Evolutionary conservation across 2,113 vertebrate genomes (phyloP).

Genomic region (Leiothrix lutea): DNA sequence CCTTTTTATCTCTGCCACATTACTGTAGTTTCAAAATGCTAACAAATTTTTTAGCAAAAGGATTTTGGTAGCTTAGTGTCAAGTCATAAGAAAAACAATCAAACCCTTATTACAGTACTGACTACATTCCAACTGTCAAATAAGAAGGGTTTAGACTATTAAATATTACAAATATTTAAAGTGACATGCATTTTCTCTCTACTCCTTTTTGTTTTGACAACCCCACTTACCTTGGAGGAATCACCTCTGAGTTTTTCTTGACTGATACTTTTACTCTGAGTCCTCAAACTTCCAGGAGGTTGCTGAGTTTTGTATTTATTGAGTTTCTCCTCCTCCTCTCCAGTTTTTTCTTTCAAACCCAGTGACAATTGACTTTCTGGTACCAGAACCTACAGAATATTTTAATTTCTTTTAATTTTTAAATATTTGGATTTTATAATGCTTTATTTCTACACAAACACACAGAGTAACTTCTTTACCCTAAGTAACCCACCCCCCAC

Average conservation of each 20-base stretch:
- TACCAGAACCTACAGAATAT: slow-evolving; percentile 74
- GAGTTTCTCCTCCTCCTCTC: slow-evolving; percentile 56
- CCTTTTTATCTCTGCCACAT: neutral
- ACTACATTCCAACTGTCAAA: neutral
- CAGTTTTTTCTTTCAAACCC: slow-evolving; percentile 24
- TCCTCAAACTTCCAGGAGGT: neutral
- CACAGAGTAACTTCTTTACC: neutral
- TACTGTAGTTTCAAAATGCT: neutral
- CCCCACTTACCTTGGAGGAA: slow-evolving; percentile 47
- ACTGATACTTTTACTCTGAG: neutral
- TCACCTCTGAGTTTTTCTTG: neutral
- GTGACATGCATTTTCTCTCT: neutral
- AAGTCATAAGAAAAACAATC: neutral
- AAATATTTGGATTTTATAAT: neutral
- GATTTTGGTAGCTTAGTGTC: neutral
- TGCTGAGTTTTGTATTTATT: neutral
- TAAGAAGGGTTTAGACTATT: neutral
- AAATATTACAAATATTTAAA: neutral
- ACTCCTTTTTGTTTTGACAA: neutral
- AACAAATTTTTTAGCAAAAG: neutral
- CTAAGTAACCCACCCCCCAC: neutral
- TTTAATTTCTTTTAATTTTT: neutral
- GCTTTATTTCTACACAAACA: neutral
- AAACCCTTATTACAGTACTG: neutral
- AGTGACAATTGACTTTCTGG: slow-evolving; percentile 85